Conservation (phyloP, 2,888 invertebrate genomes). For the Orchesellides sinensis region DNA sequence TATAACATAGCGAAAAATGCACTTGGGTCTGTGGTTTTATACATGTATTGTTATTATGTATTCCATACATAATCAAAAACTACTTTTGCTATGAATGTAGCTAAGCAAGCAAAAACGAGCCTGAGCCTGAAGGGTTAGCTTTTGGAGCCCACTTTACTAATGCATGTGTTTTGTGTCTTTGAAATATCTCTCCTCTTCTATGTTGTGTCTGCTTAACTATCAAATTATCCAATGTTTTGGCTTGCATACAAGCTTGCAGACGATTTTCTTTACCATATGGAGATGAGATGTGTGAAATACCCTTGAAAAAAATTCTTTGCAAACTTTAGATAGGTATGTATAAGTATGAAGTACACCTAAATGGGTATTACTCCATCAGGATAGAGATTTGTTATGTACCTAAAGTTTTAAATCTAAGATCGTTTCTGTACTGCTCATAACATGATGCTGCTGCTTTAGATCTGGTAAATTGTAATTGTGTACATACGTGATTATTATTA, state of each 20-base stretch:
- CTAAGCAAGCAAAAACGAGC: too few species aligned
- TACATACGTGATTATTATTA: conserved; percentile 41
- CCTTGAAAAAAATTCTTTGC: conserved; percentile 61
- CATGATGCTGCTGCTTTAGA: background rate
- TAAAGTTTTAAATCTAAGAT: background rate
- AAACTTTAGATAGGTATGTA: too few species aligned
- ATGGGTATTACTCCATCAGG: background rate
- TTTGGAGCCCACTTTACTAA: too few species aligned
- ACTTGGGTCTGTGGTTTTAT: conserved; percentile 1
- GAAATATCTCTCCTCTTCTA: background rate
- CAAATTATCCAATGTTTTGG: too few species aligned
- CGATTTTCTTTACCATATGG: conserved; percentile 12
- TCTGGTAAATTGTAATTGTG: background rate
- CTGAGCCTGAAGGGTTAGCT: conserved; percentile 32
- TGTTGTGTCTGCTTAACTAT: background rate
- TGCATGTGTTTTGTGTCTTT: background rate
- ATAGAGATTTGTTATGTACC: background rate
- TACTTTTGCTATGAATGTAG: too few species aligned
- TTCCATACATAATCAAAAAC: too few species aligned
- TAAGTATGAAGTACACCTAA: conserved; percentile 55
- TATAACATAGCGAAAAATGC: conserved; percentile 22
- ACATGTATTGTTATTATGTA: too few species aligned
- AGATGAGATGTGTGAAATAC: conserved; percentile 52
- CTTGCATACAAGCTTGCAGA: too few species aligned
- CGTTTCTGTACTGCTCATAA: background rate